These are phyloP conservation scores for Chaetorhynchus papuensis DNA, from an alignment of 2,113 vertebrate genomes.

Conservation along the genomic window DNA sequence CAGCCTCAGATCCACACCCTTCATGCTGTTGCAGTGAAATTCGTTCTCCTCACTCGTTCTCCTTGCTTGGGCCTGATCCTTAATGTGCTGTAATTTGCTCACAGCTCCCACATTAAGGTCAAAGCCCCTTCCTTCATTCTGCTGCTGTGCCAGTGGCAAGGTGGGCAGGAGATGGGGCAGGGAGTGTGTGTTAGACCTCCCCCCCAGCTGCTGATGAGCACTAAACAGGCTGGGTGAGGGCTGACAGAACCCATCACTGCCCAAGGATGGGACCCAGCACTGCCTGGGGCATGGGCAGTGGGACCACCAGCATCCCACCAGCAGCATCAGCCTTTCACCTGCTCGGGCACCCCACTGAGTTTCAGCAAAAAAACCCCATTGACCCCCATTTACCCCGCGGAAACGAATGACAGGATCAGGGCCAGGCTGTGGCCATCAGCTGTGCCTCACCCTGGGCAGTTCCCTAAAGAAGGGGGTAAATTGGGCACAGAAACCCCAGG, in stretches of 20 bases:
- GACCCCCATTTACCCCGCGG: no score
- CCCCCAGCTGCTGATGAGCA: neutral
- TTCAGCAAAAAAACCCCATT: neutral
- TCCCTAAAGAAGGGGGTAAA: neutral
- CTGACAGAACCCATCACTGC: neutral
- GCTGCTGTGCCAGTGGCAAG: neutral
- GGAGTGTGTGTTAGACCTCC: neutral
- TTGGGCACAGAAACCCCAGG: neutral
- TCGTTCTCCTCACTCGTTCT: neutral
- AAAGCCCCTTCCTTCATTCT: neutral
- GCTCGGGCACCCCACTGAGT: rapidly evolving
- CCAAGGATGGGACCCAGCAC: neutral
- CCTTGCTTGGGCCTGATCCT: neutral
- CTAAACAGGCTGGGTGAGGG: neutral
- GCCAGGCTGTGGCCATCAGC: neutral
- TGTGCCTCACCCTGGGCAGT: neutral
- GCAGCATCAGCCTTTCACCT: neutral
- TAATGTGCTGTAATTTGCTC: neutral
- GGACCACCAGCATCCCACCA: neutral
- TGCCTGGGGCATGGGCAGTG: neutral
- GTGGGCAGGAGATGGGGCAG: neutral
- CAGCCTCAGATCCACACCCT: neutral
- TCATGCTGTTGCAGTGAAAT: neutral
- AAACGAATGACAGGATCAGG: neutral
- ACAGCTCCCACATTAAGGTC: neutral